Evolutionary conservation across 2,797 vertebrate genomes (phyloP).

Genomic region (Rhinoraja longicauda): DNA sequence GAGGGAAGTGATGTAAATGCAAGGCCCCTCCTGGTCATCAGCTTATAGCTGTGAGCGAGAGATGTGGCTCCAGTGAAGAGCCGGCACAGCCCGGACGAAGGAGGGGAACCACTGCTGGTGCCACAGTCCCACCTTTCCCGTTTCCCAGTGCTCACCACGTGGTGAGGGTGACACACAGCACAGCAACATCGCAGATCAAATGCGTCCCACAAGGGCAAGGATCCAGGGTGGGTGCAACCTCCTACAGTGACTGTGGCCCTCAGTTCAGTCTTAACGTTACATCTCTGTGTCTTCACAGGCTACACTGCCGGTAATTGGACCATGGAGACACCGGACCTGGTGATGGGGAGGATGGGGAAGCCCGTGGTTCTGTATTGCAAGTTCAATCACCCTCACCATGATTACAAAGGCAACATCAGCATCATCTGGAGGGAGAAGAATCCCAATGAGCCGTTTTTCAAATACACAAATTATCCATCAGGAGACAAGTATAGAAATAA

Average conservation of each 20-base stretch:
- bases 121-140: too few species aligned
- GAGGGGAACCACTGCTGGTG: too few species aligned
- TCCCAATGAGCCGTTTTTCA: not conserved
- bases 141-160: too few species aligned
- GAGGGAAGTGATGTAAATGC: too few species aligned
- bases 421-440: rapidly evolving
- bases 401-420: not conserved
- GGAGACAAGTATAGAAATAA: not conserved
- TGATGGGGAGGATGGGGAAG: not conserved
- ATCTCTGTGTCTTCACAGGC: slow-evolving; percentile 10
- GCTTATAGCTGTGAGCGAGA: too few species aligned
- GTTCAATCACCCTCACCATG: not conserved
- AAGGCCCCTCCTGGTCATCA: too few species aligned
- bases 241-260: not conserved
- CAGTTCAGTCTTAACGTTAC: not conserved
- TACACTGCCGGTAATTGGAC: rapidly evolving
- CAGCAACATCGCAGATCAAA: too few species aligned
- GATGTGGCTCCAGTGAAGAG: too few species aligned
- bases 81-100: too few species aligned
- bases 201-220: too few species aligned
- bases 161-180: too few species aligned
- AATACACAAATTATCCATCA: not conserved
- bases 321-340: not conserved
- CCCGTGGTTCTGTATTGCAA: not conserved
- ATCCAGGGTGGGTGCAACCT: too few species aligned